Evolutionary conservation across 2,888 invertebrate genomes (phyloP).

Genomic region (Gymnocheta viridis): DNA sequence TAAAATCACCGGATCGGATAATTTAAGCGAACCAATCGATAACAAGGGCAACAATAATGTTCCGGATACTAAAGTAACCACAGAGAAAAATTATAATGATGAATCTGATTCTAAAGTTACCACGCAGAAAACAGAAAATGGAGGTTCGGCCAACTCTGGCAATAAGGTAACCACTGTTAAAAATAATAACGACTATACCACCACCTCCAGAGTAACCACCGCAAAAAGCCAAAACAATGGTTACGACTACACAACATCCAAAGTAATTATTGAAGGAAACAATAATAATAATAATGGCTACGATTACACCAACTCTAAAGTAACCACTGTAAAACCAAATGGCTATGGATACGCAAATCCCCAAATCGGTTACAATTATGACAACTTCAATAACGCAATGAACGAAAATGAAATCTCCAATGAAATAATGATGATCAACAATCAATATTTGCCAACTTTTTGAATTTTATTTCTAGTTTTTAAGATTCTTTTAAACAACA

Average conservation of each 20-base stretch:
- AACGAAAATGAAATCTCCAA: slow-evolving; percentile 59
- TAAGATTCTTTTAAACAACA: neutral
- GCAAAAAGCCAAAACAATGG: neutral
- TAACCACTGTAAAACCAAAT: slow-evolving; percentile 1
- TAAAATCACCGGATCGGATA: neutral
- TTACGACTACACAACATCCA: neutral
- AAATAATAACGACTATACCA: neutral
- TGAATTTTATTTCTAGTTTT: slow-evolving; percentile 3
- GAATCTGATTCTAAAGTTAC: neutral
- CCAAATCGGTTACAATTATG: slow-evolving; percentile 7
- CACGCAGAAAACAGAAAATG: neutral
- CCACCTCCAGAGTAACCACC: neutral
- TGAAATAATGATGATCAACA: slow-evolving; percentile 21
- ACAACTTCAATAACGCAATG: neutral
- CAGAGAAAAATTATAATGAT: neutral
- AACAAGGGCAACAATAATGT: neutral
- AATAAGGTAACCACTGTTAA: neutral
- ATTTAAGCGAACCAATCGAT: slow-evolving; percentile 12
- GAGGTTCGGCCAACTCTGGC: neutral
- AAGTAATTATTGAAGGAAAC: neutral
- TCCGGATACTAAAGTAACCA: neutral
- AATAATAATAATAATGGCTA: neutral
- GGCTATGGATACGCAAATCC: neutral
- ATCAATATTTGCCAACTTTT: slow-evolving; percentile 58
- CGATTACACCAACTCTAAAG: neutral